Evolutionary conservation across 2,113 vertebrate genomes (phyloP).

Genomic region (Speoplatyrhinus poulsoni): DNA sequence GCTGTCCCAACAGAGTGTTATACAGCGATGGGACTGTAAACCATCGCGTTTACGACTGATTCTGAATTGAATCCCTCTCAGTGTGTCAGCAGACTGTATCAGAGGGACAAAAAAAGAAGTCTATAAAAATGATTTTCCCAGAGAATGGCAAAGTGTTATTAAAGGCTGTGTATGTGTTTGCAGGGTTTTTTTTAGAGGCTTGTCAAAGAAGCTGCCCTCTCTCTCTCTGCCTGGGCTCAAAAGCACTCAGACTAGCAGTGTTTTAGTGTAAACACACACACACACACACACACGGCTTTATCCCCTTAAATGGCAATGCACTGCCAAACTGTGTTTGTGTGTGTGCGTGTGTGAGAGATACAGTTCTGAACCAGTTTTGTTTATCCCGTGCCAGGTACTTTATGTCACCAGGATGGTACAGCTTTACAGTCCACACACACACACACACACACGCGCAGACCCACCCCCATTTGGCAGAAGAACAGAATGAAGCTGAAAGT

Average conservation of each 20-base stretch:
- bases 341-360: conserved; percentile 16
- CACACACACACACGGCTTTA: conserved; percentile 69
- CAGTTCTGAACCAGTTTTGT: conserved; percentile 41
- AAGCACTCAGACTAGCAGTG: conserved; percentile 69
- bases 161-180: conserved; percentile 26
- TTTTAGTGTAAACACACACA: conserved; percentile 75
- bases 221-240: conserved; percentile 52
- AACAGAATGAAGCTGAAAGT: conserved; percentile 3
- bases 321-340: conserved; percentile 60
- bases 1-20: too few species aligned
- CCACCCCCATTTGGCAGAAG: conserved; percentile 19
- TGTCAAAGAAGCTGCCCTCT: conserved; percentile 69
- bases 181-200: conserved; percentile 37
- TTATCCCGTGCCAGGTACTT: conserved; percentile 54
- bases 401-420: conserved; percentile 27
- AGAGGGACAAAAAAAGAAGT: too few species aligned
- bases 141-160: too few species aligned
- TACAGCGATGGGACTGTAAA: too few species aligned
- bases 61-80: too few species aligned
- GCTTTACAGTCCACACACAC: conserved; percentile 4
- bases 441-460: conserved; percentile 11
- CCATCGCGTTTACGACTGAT: too few species aligned
- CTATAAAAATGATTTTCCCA: too few species aligned
- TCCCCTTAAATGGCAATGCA: conserved; percentile 79
- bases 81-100: too few species aligned